These are phyloP conservation scores for Hapalemur alaotrensis DNA, from an alignment of 2,797 vertebrate species.

Conservation along the genomic window DNA sequence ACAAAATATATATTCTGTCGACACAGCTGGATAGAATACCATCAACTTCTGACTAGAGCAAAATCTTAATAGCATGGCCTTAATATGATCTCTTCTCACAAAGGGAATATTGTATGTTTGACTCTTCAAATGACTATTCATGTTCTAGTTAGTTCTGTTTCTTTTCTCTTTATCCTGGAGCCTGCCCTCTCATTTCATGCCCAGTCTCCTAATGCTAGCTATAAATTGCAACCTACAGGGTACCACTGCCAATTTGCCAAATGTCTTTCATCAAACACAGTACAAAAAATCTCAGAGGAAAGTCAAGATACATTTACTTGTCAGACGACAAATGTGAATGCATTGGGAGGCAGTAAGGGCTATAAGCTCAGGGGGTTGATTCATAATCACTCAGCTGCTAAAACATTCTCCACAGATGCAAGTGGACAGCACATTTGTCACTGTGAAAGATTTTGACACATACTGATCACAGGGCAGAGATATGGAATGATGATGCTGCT, in stretches of 20 bases:
- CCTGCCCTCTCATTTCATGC: conserved; percentile 86
- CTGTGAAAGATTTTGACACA: conserved; percentile 99
- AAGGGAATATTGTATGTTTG: conserved; percentile 1
- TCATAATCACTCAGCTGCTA: conserved; percentile 99
- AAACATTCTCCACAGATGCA: conserved; percentile 99
- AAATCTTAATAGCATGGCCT: conserved; percentile 11
- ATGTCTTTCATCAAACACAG: conserved; percentile 93
- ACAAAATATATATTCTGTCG: background rate
- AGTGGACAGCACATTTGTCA: conserved; percentile 99
- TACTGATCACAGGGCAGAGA: conserved; percentile 99
- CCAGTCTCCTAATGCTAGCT: conserved; percentile 84
- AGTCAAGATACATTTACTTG: conserved; percentile 93
- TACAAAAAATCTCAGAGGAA: conserved; percentile 88
- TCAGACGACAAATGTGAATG: conserved; percentile 89
- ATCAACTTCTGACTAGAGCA: background rate
- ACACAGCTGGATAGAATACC: conserved; percentile 1
- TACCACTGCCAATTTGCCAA: conserved; percentile 95
- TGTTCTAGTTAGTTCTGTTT: conserved; percentile 73
- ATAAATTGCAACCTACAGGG: conserved; percentile 90
- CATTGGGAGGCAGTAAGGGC: conserved; percentile 84
- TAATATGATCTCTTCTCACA: conserved; percentile 29
- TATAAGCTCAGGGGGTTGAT: conserved; percentile 94
- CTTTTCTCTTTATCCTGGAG: conserved; percentile 76
- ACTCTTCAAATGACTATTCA: conserved; percentile 76
- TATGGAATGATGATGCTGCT: conserved; percentile 96